Evolutionary conservation across 2,113 vertebrate genomes (phyloP), one percentile per base, ranked within the genome.

Genomic region (Oxyura jamaicensis): DNA sequence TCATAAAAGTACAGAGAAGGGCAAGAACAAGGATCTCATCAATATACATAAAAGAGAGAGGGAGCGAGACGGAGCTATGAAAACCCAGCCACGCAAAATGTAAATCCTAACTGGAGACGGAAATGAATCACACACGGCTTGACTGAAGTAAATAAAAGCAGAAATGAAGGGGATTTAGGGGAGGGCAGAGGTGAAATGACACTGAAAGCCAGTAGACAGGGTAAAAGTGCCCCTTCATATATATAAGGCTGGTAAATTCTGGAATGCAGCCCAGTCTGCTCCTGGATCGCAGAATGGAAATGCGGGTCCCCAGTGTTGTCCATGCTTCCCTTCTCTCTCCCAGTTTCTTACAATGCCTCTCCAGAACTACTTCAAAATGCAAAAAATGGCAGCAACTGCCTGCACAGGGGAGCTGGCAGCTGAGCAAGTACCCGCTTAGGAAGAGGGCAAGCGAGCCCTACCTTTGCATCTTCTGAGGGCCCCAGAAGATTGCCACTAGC

Each of bases 1-100:
- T 96, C 92, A 91, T 76, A 75, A 3, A 59, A 88, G 83, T 72
- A 68, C 77, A 14, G 94, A 89, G 95, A 97, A 95, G 95, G 91
- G 91, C 92, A 95, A 95, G 92, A 80, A 60, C 94, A 83, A 96
- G 68, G 95, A 97, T 86, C 94, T 93, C 95, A 96, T 96, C 97
- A 92, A 76, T 82, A 93, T 71, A 92, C 90, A 95, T 81, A 63
- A 63, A 91, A 85, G 58, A 86, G 84, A 72, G 50, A 53, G 50
- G 35, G 48, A 93, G 95, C 6, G 65, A 93, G 91, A 58, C 73
- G 62, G 90, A 83, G 86, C 96, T 62, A 62, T 2, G 42, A 85
- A 98, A 93, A 83, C 31, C 62, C 86, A 88, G 96, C 79, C 86
- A 81, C 13, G 13, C 44, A 83, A 83, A 74, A 78, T n/a, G 93